Base-by-base conservation (phyloP, 2,888 invertebrate species). In the Leptinotarsa rubiginosa region DNA sequence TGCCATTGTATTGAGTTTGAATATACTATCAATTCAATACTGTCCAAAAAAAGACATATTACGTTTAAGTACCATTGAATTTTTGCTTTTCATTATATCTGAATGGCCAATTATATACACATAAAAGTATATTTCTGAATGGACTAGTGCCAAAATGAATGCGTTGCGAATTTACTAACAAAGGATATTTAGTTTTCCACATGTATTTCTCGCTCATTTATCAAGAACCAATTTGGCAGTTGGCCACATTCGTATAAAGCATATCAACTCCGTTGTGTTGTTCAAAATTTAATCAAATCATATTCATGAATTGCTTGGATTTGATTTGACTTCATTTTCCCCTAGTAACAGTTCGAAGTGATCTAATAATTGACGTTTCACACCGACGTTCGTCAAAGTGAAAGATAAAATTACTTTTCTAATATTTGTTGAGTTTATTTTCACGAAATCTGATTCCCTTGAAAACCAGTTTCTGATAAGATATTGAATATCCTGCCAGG, bases 161-260 rank as follows among this genome's bases (percentile, higher is more conserved):
- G 62, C 62, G 62, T 62, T 62, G n/a, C 62, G 13, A 62, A 41
- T 62, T 62, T 16, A 25, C 41, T 62, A 62, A 62, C 62, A 62
- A 62, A 62, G 62, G 62, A 41, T 31, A 62, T 62, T 62, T 41
- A 41, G 41, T 62, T 56, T 62, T 62, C 10, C 62, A 31, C 25
- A n/a, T 16, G 62, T n/a, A 31, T n/a, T 41, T 62, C 31, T 31
- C 16, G 41, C 18, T 62, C 62, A 12, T 62, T 62, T 31, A 62
- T 62, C 62, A 62, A 41, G 41, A 25, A 31, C n/a, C 62, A 62
- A 62, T 62, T 62, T 62, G 62, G 62, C 62, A 62, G 31, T 41
- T 31, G 3, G 62, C 62, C 62, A 62, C 31, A n/a, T 25, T 31
- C 22, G 22, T 20, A 12, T 25, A 13, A 56, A 56, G 4, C 4